Conservation (phyloP, 2,888 invertebrate species). For the Buathra laborator region DNA sequence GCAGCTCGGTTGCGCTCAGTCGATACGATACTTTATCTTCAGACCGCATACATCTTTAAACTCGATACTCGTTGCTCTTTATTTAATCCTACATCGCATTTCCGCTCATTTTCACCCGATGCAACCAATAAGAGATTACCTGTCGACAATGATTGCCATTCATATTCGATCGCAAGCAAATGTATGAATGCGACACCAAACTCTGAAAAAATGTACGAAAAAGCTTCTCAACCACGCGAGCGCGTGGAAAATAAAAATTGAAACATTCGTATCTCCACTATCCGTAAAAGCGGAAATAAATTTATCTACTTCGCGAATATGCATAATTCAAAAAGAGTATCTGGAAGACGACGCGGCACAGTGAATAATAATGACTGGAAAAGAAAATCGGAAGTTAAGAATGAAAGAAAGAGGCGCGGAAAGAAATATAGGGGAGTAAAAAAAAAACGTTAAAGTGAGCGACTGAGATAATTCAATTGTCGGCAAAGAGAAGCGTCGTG, state of each 20-base stretch:
- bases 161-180: background rate
- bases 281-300: conserved; percentile 13
- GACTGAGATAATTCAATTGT: conserved; percentile 59
- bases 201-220: background rate
- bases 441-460: conserved; percentile 15
- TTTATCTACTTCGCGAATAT: background rate
- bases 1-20: too few relatives aligned
- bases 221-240: background rate
- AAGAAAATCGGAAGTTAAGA: conserved; percentile 3
- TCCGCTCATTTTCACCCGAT: too few relatives aligned
- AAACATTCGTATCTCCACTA: background rate
- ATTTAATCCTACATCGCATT: too few relatives aligned
- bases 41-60: too few relatives aligned
- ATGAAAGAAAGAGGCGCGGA: background rate
- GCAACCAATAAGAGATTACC: too few relatives aligned
- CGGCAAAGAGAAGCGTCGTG: conserved; percentile 38
- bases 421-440: background rate
- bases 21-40: too few relatives aligned
- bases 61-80: too few relatives aligned
- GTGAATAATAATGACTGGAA: conserved; percentile 19
- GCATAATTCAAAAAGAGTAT: conserved; percentile 1
- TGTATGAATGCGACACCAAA: background rate
- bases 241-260: background rate
- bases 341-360: background rate
- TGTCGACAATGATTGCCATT: background rate